A percentile compares a stretch with the other conserved stretches of the same genome.
Evolutionary conservation across 2,797 vertebrate species (phyloP).

Genomic region (Sitta carolinensis): DNA sequence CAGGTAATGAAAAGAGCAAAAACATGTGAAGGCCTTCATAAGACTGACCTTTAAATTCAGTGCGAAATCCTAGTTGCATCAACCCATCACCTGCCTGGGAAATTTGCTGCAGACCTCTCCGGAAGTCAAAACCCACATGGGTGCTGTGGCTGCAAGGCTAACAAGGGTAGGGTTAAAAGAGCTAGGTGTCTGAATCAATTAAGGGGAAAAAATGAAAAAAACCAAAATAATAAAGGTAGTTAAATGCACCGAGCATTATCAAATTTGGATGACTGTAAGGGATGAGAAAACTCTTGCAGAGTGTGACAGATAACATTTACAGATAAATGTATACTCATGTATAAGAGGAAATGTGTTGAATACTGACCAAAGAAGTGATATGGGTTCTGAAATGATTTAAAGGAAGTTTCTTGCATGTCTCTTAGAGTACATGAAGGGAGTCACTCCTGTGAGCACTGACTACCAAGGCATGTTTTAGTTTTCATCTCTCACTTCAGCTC

Average conservation of each 20-base stretch:
- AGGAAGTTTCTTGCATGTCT: background rate
- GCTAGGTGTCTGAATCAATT: background rate
- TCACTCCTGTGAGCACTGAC: background rate
- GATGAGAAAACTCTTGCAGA: background rate
- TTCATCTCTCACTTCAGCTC: background rate
- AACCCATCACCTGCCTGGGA: background rate
- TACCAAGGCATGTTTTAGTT: background rate
- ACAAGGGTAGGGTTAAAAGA: background rate
- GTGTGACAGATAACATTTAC: background rate
- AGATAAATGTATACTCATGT: background rate
- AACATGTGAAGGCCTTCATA: constrained; percentile 1
- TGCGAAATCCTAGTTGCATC: constrained; percentile 4
- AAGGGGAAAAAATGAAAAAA: background rate
- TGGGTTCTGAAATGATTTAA: background rate
- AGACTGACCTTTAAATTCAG: constrained; percentile 37
- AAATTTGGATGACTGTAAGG: background rate
- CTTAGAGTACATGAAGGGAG: background rate
- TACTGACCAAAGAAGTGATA: background rate
- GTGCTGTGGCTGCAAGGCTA: background rate
- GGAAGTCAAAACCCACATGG: background rate
- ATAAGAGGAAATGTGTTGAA: background rate
- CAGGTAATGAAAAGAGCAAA: constrained; percentile 5
- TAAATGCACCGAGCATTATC: background rate
- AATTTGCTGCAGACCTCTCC: background rate
- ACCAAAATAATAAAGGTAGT: too few relatives aligned